Conservation (phyloP, 2,797 vertebrate species). For the Cheirogaleus major region DNA sequence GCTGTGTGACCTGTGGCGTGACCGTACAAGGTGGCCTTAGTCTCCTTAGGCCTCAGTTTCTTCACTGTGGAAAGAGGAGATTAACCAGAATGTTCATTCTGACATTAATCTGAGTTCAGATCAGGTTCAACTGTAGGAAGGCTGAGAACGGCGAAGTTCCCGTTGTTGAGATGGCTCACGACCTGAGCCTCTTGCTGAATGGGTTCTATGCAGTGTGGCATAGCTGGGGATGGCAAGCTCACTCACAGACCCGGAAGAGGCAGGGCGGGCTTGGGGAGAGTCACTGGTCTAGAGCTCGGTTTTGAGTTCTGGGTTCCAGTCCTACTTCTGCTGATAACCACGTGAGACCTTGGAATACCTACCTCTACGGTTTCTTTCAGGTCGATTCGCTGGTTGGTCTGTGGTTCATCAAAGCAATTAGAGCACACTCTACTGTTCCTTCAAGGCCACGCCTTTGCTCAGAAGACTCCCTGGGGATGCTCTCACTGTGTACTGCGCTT, state of each 20-base stretch:
- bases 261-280: background rate
- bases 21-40: background rate
- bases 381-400: background rate
- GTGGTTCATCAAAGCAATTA: background rate
- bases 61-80: background rate
- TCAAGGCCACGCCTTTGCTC: background rate
- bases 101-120: background rate
- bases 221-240: background rate
- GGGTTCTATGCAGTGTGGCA: background rate
- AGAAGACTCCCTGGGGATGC: background rate
- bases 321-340: background rate
- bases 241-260: background rate
- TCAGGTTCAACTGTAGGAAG: background rate
- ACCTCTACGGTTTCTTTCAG: background rate
- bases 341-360: background rate
- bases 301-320: background rate
- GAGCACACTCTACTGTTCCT: background rate
- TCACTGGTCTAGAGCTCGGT: background rate
- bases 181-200: background rate
- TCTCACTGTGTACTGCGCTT: background rate
- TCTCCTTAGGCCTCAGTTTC: background rate
- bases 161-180: too few relatives aligned
- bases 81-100: background rate
- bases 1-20: background rate
- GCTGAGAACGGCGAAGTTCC: background rate